Evolutionary conservation across 2,113 vertebrate species (phyloP).

Genomic region (Myrmecophaga tridactyla): DNA sequence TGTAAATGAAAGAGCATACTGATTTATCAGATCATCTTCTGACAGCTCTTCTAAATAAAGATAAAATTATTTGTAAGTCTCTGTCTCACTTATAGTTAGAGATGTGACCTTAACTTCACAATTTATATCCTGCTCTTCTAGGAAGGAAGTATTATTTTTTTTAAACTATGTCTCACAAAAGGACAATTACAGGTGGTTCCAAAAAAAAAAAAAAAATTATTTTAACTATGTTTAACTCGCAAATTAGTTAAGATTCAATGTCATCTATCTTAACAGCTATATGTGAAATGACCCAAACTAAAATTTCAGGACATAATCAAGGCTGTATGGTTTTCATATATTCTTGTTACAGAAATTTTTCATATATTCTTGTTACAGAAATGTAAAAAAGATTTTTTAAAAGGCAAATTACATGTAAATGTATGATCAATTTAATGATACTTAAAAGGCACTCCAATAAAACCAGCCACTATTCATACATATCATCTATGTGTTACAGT

Average conservation of each 20-base stretch:
- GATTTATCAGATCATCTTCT: constrained; percentile 91
- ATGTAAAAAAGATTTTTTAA: background rate
- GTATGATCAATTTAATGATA: background rate
- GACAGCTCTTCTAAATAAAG: constrained; percentile 81
- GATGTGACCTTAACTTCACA: background rate
- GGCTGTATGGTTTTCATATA: background rate
- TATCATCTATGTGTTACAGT: background rate
- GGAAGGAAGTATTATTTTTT: background rate
- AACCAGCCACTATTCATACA: background rate
- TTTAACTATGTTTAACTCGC: background rate
- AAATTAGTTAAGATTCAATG: background rate
- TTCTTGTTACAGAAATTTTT: background rate
- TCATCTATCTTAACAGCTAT: background rate
- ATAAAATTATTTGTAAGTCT: constrained; percentile 13
- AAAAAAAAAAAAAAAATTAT: background rate
- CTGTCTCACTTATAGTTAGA: background rate
- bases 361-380: background rate
- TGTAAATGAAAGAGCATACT: constrained; percentile 85
- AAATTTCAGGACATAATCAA: background rate
- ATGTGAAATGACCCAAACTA: background rate
- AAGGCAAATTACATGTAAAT: background rate
- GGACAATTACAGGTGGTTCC: background rate
- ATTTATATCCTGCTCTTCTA: background rate
- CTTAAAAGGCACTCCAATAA: background rate
- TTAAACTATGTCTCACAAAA: background rate